A percentile compares a stretch with the other conserved stretches of the same genome.
phyloP scores from a whole-genome alignment of 2,888 invertebrate species.

The Galeopsomyia nigrocyanea region DNA sequence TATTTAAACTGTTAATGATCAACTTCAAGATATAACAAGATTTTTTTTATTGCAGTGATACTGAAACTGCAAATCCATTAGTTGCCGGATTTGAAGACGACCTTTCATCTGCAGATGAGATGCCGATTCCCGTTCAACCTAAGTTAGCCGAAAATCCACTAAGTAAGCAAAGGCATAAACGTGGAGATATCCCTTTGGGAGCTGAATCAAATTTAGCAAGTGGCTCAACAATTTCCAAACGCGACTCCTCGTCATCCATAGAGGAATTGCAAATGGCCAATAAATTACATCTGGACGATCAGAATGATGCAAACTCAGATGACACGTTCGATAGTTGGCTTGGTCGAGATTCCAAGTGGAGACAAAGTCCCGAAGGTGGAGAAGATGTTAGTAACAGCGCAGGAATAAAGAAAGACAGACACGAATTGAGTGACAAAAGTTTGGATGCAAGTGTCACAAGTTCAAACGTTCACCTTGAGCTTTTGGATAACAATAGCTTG shows the following conservation, averaged over 20 bases:
- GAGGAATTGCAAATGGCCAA: constrained; percentile 61
- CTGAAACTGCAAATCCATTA: constrained; percentile 81
- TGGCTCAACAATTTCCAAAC: constrained; percentile 54
- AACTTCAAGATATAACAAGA: constrained; percentile 2
- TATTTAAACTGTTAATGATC: too few species aligned
- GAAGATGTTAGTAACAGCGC: constrained; percentile 72
- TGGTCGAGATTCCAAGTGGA: constrained; percentile 76
- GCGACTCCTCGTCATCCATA: constrained; percentile 63
- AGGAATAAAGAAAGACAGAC: constrained; percentile 70
- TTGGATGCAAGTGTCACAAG: constrained; percentile 71
- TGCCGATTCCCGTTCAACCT: constrained; percentile 56
- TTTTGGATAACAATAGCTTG: constrained; percentile 64
- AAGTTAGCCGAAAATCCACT: constrained; percentile 64
- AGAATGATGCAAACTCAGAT: constrained; percentile 58
- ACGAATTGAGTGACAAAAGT: constrained; percentile 65
- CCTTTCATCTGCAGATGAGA: constrained; percentile 77
- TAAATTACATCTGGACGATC: constrained; percentile 54
- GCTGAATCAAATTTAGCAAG: constrained; percentile 54
- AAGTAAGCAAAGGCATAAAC: constrained; percentile 63
- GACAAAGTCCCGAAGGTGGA: constrained; percentile 83
- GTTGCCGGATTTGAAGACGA: constrained; percentile 90
- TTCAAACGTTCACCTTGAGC: constrained; percentile 72
- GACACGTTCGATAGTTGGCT: constrained; percentile 75
- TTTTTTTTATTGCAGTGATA: constrained; percentile 71
- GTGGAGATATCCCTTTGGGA: constrained; percentile 55